Evolutionary conservation across 2,888 invertebrate genomes (phyloP).

Genomic region (Erpobdella octoculata): DNA sequence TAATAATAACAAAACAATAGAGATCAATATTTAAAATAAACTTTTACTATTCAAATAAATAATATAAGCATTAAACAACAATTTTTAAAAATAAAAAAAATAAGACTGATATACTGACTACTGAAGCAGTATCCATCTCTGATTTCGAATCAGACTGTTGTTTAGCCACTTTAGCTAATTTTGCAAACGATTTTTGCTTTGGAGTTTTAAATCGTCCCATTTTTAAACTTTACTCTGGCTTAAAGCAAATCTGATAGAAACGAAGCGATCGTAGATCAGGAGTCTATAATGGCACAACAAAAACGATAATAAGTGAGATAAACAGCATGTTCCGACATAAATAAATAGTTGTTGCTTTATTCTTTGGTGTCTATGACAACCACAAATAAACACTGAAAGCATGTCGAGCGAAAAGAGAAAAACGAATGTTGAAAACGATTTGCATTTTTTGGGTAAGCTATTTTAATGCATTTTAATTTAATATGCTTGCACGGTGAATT

Average conservation of each 20-base stretch:
- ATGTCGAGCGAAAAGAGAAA: background rate
- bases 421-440: background rate
- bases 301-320: background rate
- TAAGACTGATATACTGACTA: too few relatives aligned
- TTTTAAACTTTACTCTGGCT: background rate
- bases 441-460: constrained; percentile 1
- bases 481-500: too few relatives aligned
- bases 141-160: background rate
- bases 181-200: background rate
- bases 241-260: background rate
- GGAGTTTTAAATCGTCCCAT: background rate
- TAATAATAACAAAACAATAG: too few relatives aligned
- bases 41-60: too few relatives aligned
- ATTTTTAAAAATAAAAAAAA: too few relatives aligned
- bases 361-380: background rate
- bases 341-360: background rate
- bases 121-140: too few relatives aligned
- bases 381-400: too few relatives aligned
- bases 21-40: too few relatives aligned
- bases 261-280: background rate
- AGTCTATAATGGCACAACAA: too few relatives aligned
- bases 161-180: background rate
- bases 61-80: too few relatives aligned
- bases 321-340: background rate
- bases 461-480: too few relatives aligned